Evolutionary conservation across 2,888 invertebrate genomes (phyloP), one percentile per base, ranked within the genome.

Genomic region (Rhorus exstirpatorius): DNA sequence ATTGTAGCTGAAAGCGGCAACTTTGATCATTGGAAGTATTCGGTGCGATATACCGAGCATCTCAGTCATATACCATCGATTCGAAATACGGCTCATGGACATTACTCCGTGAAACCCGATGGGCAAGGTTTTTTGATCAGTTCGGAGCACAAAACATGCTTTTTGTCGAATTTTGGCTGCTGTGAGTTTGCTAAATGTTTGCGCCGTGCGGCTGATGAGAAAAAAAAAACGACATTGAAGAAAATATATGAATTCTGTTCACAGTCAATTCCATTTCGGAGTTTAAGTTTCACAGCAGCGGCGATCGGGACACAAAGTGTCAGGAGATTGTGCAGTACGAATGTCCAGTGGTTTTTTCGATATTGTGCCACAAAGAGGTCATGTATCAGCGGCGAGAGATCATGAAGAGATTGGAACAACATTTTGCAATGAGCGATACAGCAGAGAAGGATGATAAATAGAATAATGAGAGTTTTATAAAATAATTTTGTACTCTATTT

Each of bases 11-110:
- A 96, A 90, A 94, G 94, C 83, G 96, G 96, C 1, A 95, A 95
- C 89, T 94, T 94, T 86, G 95, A 95, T 61, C 94, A 95, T 86
- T 96, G 96, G 96, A 95, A 95, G 85, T 96, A 96, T 88, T 94
- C 95, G 0, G 95, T 95, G 0, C 90, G 94, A 81, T 96, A 96
- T 87, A 94, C 93, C 1, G 96, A 96, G 89, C 93, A 93, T 85
- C 93, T 96, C 55, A 95, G 95, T 1, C 94, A 95, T 82, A 94
- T 96, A 93, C 96, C 96, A 0, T 93, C 94, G 86, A 94, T 96
- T 87, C 90, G 94, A 74, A 95, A 96, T 89, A 90, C 91, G 19
- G 95, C 94, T 0, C 92, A 93, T 14, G 96, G 94, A 0, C 93
- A 95, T 89, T 96, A 94, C 89, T 93, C 94, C 55, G 93, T 96